Base-by-base conservation (phyloP, 2,113 vertebrate species). In the Pygoscelis antarcticus region DNA sequence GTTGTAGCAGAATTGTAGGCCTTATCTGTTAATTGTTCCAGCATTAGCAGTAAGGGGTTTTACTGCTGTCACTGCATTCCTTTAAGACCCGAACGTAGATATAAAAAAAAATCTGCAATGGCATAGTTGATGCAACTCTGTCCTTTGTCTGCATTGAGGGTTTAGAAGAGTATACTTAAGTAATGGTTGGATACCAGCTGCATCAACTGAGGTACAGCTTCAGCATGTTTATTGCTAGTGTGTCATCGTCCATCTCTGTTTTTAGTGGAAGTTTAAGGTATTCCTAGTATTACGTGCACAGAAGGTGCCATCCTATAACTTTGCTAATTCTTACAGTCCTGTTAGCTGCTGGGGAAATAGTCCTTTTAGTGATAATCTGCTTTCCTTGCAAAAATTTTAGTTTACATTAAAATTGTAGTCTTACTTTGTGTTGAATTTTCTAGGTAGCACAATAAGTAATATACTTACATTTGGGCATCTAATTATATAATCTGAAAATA, bases 201-300 rank as follows among this genome's bases (percentile, higher is more conserved):
- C 32, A 7, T 26, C 51, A 36, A 9, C 55, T 0, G 3, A 40
- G 44, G 69, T 34, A 18, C 29, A 20, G 29, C 44, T 71, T 38
- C 32, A 47, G 47, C 0, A 0, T 30, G 26, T 15, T 30, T 77
- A 27, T n/a, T 66, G 47, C 58, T 13, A 11, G 15, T 1, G 6
- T 71, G 44, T 36, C 32, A 6, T 83, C 32, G 32, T 22, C 49
- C 10, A 2, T 8, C 44, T 57, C 51, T 86, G 70, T 0, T 47
- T 76, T 36, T 30, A 51, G 75, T 65, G n/a, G 36, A 62, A 32
- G 14, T 40, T n/a, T 36, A 36, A 55, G 51, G 26, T 42, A 17
- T 32, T 76, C 8, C 0, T 18, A 42, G 19, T 49, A 8, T 11
- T 74, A 9, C 4, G 0, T 52, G 36, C 18, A 22, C 23, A 61